Conservation (phyloP, 2,797 vertebrate genomes). For the Holocentrus rufus region DNA sequence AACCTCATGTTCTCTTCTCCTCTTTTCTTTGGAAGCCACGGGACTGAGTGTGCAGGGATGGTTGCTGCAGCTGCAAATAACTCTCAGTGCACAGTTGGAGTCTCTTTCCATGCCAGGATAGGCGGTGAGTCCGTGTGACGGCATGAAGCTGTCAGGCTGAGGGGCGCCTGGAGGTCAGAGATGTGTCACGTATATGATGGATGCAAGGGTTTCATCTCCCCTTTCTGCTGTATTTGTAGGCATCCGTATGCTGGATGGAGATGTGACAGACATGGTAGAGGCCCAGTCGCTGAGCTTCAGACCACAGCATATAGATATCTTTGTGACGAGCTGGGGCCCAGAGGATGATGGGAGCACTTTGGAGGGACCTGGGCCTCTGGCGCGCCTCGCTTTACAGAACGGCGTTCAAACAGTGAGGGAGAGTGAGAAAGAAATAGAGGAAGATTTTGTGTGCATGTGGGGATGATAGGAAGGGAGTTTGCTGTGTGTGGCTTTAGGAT, state of each 20-base stretch:
- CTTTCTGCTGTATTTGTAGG: conserved; percentile 75
- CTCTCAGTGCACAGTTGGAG: conserved; percentile 92
- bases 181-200: background rate
- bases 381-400: conserved; percentile 88
- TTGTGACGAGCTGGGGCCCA: conserved; percentile 95
- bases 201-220: conserved; percentile 2
- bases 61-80: conserved; percentile 94
- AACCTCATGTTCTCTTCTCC: conserved; percentile 68
- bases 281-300: conserved; percentile 92
- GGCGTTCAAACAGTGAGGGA: conserved; percentile 82
- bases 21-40: conserved; percentile 85
- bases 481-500: background rate
- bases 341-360: conserved; percentile 93
- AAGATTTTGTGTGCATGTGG: background rate
- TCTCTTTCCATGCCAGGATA: conserved; percentile 92
- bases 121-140: conserved; percentile 86
- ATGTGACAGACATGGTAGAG: conserved; percentile 95
- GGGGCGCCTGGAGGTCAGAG: conserved; percentile 47
- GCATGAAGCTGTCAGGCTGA: background rate
- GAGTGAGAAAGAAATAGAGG: background rate
- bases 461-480: background rate
- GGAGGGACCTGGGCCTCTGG: conserved; percentile 92
- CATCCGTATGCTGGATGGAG: conserved; percentile 93
- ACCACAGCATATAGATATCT: conserved; percentile 93
- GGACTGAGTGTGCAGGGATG: conserved; percentile 94